Conservation (phyloP, 2,888 invertebrate genomes). For the Mallateleia sp. region DNA sequence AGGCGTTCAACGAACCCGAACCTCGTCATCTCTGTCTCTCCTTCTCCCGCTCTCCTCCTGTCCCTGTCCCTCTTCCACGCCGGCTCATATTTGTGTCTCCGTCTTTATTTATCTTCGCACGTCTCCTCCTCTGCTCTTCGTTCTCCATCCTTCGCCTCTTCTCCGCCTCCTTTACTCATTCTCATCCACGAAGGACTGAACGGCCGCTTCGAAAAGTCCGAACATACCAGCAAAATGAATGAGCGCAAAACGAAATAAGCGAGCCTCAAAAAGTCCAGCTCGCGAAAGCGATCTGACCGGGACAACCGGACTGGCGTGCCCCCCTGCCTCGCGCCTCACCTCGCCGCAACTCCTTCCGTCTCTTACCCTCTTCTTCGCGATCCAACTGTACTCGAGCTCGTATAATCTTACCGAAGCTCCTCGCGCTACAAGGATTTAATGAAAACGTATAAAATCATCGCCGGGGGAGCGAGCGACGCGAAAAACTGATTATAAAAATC, state of each 20-base stretch:
- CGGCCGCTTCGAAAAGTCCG: conserved; percentile 70
- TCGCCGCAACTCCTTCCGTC: conserved; percentile 34
- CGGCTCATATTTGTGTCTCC: conserved; percentile 30
- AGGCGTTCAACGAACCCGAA: conserved; percentile 83
- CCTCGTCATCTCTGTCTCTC: conserved; percentile 60
- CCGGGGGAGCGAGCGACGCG: conserved; percentile 16
- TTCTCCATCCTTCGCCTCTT: conserved; percentile 30
- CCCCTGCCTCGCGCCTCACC: no score
- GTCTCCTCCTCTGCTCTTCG: conserved; percentile 26
- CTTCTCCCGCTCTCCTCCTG: conserved; percentile 32
- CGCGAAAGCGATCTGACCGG: conserved; percentile 80
- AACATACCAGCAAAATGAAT: conserved; percentile 77
- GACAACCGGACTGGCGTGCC: conserved; percentile 73
- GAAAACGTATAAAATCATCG: conserved; percentile 67
- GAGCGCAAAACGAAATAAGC: conserved; percentile 78
- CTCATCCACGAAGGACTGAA: conserved; percentile 59
- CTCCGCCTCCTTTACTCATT: conserved; percentile 41
- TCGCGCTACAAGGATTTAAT: conserved; percentile 76
- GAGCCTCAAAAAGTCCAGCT: conserved; percentile 76
- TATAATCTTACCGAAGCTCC: conserved; percentile 66
- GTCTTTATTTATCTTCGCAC: conserved; percentile 60
- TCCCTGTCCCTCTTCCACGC: conserved; percentile 38
- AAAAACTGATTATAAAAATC: conserved; percentile 33
- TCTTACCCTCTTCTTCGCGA: conserved; percentile 62
- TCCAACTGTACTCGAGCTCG: conserved; percentile 45